A percentile compares a stretch with the other conserved stretches of the same genome.
These are phyloP conservation scores for Gadopsis marmoratus DNA, from an alignment of 2,797 vertebrate genomes.

Conservation along the genomic window DNA sequence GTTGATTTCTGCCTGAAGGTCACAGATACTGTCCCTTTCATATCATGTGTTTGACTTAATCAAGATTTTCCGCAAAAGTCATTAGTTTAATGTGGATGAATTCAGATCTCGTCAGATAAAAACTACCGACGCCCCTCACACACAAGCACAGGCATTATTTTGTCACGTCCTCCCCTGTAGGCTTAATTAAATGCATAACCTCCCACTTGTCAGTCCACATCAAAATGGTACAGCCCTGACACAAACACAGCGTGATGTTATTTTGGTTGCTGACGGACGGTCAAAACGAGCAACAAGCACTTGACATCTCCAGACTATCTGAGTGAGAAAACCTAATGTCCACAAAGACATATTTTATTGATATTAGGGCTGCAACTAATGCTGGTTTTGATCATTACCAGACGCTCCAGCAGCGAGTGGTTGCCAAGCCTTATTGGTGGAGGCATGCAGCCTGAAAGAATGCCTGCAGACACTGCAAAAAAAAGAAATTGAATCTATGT, in stretches of 20 bases:
- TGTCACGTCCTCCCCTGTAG: constrained; percentile 29
- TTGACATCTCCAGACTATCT: neutral
- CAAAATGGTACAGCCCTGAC: neutral
- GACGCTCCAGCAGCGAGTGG: neutral
- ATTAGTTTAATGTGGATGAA: neutral
- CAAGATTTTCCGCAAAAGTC: neutral
- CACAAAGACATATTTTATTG: neutral
- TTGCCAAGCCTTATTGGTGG: neutral
- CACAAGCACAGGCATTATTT: neutral
- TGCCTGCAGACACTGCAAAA: neutral
- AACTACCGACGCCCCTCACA: neutral
- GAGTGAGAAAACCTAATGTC: neutral
- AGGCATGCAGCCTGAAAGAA: neutral
- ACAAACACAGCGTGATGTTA: constrained; percentile 7
- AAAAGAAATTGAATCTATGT: too few relatives aligned
- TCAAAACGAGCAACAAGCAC: neutral
- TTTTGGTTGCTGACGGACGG: neutral
- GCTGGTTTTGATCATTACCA: neutral
- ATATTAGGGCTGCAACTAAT: neutral
- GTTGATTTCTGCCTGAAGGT: neutral
- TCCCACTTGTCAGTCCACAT: constrained; percentile 33
- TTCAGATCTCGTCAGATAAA: neutral
- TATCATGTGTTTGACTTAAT: neutral
- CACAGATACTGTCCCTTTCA: neutral
- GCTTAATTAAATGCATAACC: constrained; percentile 15